Conservation (phyloP, 2,888 invertebrate species). For the Drosophila aldrichi region DNA sequence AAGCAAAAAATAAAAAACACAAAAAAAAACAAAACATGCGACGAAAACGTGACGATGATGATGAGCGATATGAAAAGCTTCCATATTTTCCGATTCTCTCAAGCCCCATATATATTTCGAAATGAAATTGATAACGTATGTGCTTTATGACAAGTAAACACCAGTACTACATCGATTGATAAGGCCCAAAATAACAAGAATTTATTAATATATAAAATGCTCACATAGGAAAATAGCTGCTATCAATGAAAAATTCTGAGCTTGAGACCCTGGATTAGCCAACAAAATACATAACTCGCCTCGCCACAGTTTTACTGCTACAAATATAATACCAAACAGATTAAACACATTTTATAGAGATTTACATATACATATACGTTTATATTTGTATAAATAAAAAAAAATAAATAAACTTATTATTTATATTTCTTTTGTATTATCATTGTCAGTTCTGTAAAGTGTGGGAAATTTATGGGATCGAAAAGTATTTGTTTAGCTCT, state of each 20-base stretch:
- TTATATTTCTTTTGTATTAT: too few relatives aligned
- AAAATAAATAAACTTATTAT: background rate
- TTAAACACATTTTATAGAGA: background rate
- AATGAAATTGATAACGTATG: slow-evolving; percentile 26
- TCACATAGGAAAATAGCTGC: slow-evolving; percentile 19
- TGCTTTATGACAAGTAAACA: slow-evolving; percentile 7
- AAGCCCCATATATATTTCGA: slow-evolving; percentile 17
- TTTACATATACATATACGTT: background rate
- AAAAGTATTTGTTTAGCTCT: background rate
- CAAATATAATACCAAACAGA: background rate
- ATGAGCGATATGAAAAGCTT: slow-evolving; percentile 13
- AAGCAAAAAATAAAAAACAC: background rate
- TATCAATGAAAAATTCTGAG: slow-evolving; percentile 37
- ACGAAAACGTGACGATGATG: slow-evolving; percentile 58
- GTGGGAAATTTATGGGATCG: background rate
- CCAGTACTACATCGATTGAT: slow-evolving; percentile 34
- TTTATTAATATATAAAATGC: slow-evolving; percentile 7
- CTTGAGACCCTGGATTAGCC: slow-evolving; percentile 3
- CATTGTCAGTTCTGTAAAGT: background rate
- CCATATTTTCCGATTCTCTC: slow-evolving; percentile 15
- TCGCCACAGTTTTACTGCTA: background rate
- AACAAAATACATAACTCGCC: background rate
- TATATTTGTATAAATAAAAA: background rate
- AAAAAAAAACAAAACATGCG: slow-evolving; percentile 39
- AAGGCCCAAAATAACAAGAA: slow-evolving; percentile 28